Conservation (phyloP, 2,797 vertebrate species). For the Thamnophis elegans region DNA sequence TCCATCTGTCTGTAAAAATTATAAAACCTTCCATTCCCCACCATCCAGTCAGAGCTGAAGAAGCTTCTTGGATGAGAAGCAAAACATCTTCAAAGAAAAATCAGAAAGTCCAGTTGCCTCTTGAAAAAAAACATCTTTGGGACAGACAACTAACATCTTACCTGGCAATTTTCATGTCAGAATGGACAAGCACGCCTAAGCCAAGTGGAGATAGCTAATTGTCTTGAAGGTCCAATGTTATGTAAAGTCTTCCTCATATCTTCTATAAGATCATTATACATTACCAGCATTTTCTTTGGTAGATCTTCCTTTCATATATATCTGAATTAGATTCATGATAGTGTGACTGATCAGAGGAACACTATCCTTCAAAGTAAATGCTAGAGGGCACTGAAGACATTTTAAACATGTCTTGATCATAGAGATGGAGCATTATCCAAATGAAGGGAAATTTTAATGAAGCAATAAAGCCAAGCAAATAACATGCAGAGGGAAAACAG, state of each 20-base stretch:
- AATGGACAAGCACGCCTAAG: background rate
- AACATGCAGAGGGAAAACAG: constrained; percentile 48
- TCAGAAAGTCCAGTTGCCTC: no score
- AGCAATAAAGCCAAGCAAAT: constrained; percentile 57
- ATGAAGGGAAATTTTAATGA: constrained; percentile 26
- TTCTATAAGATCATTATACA: background rate
- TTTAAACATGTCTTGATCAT: background rate
- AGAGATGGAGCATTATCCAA: background rate
- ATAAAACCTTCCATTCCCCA: no score
- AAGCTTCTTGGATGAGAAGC: no score
- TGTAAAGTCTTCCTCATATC: background rate
- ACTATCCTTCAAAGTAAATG: constrained; percentile 28
- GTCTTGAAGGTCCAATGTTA: constrained; percentile 28
- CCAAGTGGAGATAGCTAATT: constrained; percentile 28
- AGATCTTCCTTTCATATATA: constrained; percentile 6
- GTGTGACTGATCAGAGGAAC: constrained; percentile 33
- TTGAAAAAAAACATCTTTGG: no score
- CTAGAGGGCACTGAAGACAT: constrained; percentile 23
- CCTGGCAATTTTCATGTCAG: background rate
- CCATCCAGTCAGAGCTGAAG: no score
- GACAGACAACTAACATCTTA: background rate
- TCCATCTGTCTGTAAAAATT: no score
- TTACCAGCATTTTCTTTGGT: constrained; percentile 38
- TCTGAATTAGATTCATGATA: background rate
- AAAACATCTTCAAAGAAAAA: no score